Base-by-base conservation (phyloP, 1,140 invertebrate genomes). In the Acromyrmex charruanus region DNA sequence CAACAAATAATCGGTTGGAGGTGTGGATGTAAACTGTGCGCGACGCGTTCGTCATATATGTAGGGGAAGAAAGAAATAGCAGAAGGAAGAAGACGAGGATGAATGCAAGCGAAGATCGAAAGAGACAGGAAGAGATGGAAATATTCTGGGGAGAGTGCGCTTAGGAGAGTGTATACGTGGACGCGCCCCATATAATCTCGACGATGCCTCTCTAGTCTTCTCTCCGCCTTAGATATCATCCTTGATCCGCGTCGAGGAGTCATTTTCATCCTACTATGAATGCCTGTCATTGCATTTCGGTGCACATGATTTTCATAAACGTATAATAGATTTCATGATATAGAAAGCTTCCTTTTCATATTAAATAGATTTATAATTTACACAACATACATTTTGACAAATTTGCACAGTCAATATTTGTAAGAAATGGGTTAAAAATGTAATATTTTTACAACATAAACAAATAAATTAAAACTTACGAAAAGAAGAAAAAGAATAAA, bases 121-220 rank as follows among this genome's bases (percentile, higher is more conserved):
- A 39, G 49, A 75, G 77, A 77, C 55, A 71, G 66, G 55, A 25
- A 55, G 77, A 58, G 39, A 35, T 72, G 71, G 77, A 90, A 88
- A 90, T 87, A 88, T 84, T 75, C 69, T 74, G 74, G 74, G 59
- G 55, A 35, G 6, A 85, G 55, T 61, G 18, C 28, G 90, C 55
- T 79, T 77, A 82, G 65, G 74, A 75, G 63, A 80, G 86, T 90
- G 91, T 92, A 87, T 91, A 91, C 89, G 89, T 85, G 91, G 95
- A 93, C 93, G 93, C 94, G 95, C 92, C 95, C 92, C 95, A 95
- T 95, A 94, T 95, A 95, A 94, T 95, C 92, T 86, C 94, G 90
- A 90, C 92, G 93, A 94, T 94, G 94, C 94, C 87, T 94, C 91
- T 93, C 92, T 86, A 92, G 89, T 16, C 65, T 77, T 88, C 90